Base-by-base conservation (phyloP, 2,888 invertebrate species). In the Melinaea menophilus region DNA sequence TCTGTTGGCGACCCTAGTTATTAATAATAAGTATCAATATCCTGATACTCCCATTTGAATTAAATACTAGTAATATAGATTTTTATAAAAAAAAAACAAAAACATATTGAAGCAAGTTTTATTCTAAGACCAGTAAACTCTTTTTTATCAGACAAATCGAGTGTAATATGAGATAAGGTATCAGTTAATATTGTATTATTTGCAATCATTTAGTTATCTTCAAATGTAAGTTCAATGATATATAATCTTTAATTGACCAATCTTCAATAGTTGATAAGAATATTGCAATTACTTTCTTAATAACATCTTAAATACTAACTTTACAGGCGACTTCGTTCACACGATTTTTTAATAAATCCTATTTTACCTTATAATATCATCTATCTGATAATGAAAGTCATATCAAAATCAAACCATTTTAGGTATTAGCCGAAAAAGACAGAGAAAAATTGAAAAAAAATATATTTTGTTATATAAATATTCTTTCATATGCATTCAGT, bases 61-160 rank as follows among this genome's bases (percentile, higher is more conserved):
- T 5, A 46, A 46, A 12, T 46, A 12, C 2, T 46, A n/a, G 12
- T 46, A 46, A 11, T 46, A 46, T 11, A 46, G 46, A n/a, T 46
- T n/a, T 11, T n/a, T n/a, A 46, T n/a, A 46, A 4, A 46, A n/a
- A 46, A 46, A 9, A 45, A n/a, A n/a, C 47, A n/a, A n/a, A n/a
- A n/a, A n/a, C n/a, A n/a, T n/a, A n/a, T n/a, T n/a, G n/a, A n/a
- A n/a, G 48, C 13, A 5, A 5, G n/a, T 4, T 47, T 48, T 75
- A 73, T 76, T 71, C 61, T 75, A 70, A 82, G 83, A 84, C 82
- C 84, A 84, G 83, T 89, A 86, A 86, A 88, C 86, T 84, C 75
- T 70, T 72, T 78, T 78, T 82, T 86, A 85, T 84, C 82, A 88
- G 88, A 72, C 73, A 76, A 75, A 72, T 80, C 68, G 72, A 84